These are phyloP conservation scores for Channa maculata DNA, from an alignment of 2,113 vertebrate genomes.

Conservation along the genomic window DNA sequence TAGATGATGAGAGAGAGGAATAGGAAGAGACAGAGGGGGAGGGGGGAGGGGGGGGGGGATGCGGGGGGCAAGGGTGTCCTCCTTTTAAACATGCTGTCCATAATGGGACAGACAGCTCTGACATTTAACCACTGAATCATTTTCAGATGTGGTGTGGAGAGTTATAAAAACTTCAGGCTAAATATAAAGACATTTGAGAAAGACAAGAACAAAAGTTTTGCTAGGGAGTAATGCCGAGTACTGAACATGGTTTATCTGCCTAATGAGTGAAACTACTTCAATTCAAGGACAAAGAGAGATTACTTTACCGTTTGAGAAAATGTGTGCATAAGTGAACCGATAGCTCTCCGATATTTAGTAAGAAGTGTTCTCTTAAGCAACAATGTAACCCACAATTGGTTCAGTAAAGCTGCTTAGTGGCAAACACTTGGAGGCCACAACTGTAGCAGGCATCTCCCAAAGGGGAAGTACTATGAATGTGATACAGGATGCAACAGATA, in stretches of 20 bases:
- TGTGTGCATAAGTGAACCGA: background rate
- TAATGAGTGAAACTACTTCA: background rate
- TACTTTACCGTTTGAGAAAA: background rate
- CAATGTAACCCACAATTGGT: background rate
- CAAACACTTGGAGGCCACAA: background rate
- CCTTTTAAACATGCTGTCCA: slow-evolving; percentile 85
- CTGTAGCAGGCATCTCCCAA: slow-evolving; percentile 6
- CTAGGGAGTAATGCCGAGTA: background rate
- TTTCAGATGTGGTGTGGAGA: slow-evolving; percentile 64
- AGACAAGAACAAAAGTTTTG: background rate
- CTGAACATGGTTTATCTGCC: background rate
- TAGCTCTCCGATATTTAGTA: background rate
- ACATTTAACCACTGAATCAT: slow-evolving; percentile 82
- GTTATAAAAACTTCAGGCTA: slow-evolving; percentile 41
- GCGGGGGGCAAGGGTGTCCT: slow-evolving; percentile 62
- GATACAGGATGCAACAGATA: slow-evolving; percentile 20
- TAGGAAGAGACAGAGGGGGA: slow-evolving; percentile 18
- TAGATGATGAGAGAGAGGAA: slow-evolving; percentile 34
- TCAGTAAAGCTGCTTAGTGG: background rate
- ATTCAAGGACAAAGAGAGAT: background rate
- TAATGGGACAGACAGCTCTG: slow-evolving; percentile 84
- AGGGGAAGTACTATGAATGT: slow-evolving; percentile 18
- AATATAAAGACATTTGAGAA: slow-evolving; percentile 42
- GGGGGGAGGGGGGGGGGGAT: slow-evolving; percentile 19
- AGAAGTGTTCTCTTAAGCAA: slow-evolving; percentile 18